These are phyloP conservation scores for Cryptotis parvus DNA, from an alignment of 2,113 vertebrate genomes.

Conservation along the genomic window DNA sequence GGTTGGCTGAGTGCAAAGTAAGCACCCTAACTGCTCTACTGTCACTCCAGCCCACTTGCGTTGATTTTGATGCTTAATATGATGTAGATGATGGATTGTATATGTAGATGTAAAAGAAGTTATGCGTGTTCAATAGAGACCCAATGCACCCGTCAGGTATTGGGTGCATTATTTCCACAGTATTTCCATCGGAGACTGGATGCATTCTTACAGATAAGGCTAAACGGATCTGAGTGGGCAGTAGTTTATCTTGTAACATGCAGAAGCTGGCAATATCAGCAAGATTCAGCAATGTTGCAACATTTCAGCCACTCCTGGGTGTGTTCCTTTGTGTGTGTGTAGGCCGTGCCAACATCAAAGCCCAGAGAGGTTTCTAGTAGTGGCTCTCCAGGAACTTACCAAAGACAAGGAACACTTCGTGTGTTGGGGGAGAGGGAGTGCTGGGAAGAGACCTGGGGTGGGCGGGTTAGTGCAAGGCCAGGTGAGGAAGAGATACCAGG, in stretches of 20 bases:
- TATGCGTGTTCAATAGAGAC: background rate
- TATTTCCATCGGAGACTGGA: background rate
- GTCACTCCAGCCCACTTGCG: too few relatives aligned
- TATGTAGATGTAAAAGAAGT: background rate
- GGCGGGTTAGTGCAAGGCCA: too few relatives aligned
- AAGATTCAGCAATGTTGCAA: background rate
- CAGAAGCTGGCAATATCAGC: background rate
- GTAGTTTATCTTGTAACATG: constrained; percentile 22
- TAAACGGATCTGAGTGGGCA: background rate
- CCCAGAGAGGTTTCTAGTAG: constrained; percentile 26
- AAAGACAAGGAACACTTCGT: background rate
- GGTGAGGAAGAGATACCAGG: background rate
- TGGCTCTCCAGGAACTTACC: constrained; percentile 2
- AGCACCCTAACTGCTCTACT: too few relatives aligned
- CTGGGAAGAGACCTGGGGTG: too few relatives aligned
- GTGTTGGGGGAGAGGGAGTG: background rate
- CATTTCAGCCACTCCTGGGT: constrained; percentile 10
- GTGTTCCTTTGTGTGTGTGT: constrained; percentile 11
- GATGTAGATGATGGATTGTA: too few relatives aligned
- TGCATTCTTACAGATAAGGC: background rate
- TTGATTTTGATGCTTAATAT: too few relatives aligned
- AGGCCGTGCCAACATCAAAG: constrained; percentile 6
- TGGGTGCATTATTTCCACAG: too few relatives aligned
- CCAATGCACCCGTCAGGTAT: background rate
- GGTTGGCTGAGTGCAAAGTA: too few relatives aligned